phyloP scores from a whole-genome alignment of 2,797 vertebrate species.

The Oophaga sylvatica region DNA sequence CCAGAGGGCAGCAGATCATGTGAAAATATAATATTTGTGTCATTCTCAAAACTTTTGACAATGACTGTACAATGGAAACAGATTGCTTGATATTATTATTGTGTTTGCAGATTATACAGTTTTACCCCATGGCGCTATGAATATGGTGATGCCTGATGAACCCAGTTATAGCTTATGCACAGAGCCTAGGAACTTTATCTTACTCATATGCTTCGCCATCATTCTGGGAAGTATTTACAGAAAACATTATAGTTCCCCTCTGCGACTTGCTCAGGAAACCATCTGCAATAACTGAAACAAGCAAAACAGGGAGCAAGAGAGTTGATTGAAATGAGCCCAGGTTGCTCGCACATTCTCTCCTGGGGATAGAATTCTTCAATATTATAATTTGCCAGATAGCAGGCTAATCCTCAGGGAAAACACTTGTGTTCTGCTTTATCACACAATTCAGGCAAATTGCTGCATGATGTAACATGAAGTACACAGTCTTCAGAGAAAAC shows the following conservation, averaged over 20 bases:
- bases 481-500: slow-evolving; percentile 7
- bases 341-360: slow-evolving; percentile 40
- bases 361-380: slow-evolving; percentile 60
- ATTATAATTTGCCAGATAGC: slow-evolving; percentile 60
- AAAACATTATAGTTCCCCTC: slow-evolving; percentile 21
- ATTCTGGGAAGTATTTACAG: slow-evolving; percentile 27
- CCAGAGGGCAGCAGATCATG: no score
- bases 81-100: background rate
- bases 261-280: slow-evolving; percentile 21
- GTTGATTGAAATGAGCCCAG: slow-evolving; percentile 16
- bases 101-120: background rate
- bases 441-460: slow-evolving; percentile 46
- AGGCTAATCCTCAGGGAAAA: slow-evolving; percentile 57
- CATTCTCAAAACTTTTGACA: no score
- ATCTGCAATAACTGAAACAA: slow-evolving; percentile 35
- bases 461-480: slow-evolving; percentile 47
- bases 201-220: background rate
- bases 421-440: slow-evolving; percentile 49
- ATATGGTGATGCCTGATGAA: background rate
- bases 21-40: no score
- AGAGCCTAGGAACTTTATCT: background rate
- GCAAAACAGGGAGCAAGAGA: slow-evolving; percentile 20
- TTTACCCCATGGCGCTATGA: background rate
- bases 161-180: background rate
- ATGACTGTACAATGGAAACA: no score